Evolutionary conservation across 2,797 vertebrate species (phyloP), one percentile per base, ranked within the genome.

Genomic region (Pogoniulus pusillus): DNA sequence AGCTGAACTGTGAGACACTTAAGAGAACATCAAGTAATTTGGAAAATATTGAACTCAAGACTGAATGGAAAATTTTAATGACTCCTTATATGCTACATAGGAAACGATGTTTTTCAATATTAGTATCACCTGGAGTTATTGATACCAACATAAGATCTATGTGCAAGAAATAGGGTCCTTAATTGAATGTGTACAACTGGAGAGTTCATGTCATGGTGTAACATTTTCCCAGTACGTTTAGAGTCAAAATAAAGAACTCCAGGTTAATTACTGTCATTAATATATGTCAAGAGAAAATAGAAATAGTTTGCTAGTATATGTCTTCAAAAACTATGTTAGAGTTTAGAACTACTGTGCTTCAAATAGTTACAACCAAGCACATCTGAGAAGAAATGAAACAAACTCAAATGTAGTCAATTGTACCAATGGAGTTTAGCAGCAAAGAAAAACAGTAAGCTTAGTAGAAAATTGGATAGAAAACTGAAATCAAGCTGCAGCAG

Each of bases 401-500:
- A 86, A 24, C 4, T 9, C 34, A 49, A 10, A 47, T 74, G 29
- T 53, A 87, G 41, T 94, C 58, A 84, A 71, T 18, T 49, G 19
- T 69, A 62, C 32, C 54, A 70, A 72, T 9, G 72, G 78, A 95
- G 91, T 74, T 55, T 66, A 93, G 39, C 51, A 82, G 10, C 32
- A 84, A 82, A 93, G 75, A 81, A 45, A 83, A 86, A 18, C 30
- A 93, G 19, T 64, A 93, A 94, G 63, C 51, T 9, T 8, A 85
- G 63, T 69, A 93, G 78, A 93, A 95, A 93, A 70, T 82, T 89
- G 54, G 30, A n/a, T 75, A 62, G 69, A 82, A 94, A 93, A 60
- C 90, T 69, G 81, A 94, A 96, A 94, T 87, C 69, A 85, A 95
- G 85, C 78, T 92, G 34, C 39, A 70, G 82, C 4, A 8, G n/a